Evolutionary conservation across 2,888 invertebrate species (phyloP).

Genomic region (Cantharis rufa): DNA sequence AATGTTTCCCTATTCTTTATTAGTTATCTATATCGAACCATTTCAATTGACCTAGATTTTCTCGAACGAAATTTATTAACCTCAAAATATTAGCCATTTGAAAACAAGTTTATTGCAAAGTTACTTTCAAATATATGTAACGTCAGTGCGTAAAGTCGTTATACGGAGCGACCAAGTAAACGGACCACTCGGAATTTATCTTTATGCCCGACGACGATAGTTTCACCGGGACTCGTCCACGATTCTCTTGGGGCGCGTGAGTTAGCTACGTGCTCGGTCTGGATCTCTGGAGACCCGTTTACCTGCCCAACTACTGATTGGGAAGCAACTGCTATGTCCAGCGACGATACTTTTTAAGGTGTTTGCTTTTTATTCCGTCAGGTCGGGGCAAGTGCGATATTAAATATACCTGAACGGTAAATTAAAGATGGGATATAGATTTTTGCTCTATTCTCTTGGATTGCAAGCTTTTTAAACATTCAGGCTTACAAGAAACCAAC

Average conservation of each 20-base stretch:
- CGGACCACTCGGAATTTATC: constrained; percentile 49
- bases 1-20: background rate
- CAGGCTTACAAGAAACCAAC: background rate
- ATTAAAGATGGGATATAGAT: background rate
- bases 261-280: constrained; percentile 54
- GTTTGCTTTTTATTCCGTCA: background rate
- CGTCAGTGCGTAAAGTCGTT: constrained; percentile 49
- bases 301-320: constrained; percentile 57
- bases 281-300: constrained; percentile 53
- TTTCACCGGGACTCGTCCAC: constrained; percentile 41
- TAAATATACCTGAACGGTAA: background rate
- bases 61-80: background rate
- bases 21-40: background rate
- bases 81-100: background rate
- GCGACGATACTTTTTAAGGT: constrained; percentile 17
- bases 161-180: constrained; percentile 37
- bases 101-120: constrained; percentile 15
- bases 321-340: constrained; percentile 45
- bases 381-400: background rate
- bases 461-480: background rate
- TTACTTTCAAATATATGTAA: constrained; percentile 43
- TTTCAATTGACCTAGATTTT: background rate
- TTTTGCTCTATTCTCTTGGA: background rate
- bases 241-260: constrained; percentile 52
- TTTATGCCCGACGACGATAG: constrained; percentile 51